Conservation (phyloP, 1,140 invertebrate species). For the Caenorhabditis latens region DNA sequence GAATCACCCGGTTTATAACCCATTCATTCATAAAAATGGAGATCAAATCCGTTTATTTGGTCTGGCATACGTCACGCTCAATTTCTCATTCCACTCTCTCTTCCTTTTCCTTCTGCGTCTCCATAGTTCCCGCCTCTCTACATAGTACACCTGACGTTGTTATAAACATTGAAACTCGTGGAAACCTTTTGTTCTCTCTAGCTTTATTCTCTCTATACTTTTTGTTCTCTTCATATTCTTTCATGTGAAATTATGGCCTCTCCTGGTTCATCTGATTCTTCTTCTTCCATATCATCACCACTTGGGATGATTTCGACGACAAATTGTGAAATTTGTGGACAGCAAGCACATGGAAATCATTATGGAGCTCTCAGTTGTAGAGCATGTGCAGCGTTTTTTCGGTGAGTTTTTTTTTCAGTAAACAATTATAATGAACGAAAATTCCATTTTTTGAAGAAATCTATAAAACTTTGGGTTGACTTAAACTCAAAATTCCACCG, state of each 20-base stretch:
- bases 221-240: no score
- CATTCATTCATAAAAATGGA: no score
- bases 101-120: no score
- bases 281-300: not conserved
- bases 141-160: no score
- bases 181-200: no score
- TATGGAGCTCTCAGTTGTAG: not conserved
- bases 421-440: not conserved
- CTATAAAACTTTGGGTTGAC: not conserved
- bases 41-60: no score
- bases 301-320: not conserved
- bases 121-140: no score
- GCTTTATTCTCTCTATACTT: no score
- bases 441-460: not conserved
- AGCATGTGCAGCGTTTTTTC: conserved; percentile 4
- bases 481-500: not conserved
- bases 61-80: no score
- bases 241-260: not conserved
- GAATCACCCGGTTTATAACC: no score
- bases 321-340: not conserved
- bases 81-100: no score
- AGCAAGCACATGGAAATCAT: not conserved
- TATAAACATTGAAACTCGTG: no score
- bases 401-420: not conserved
- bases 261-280: not conserved